Conservation (phyloP, 2,113 vertebrate species). For the Percopsis transmontana region DNA sequence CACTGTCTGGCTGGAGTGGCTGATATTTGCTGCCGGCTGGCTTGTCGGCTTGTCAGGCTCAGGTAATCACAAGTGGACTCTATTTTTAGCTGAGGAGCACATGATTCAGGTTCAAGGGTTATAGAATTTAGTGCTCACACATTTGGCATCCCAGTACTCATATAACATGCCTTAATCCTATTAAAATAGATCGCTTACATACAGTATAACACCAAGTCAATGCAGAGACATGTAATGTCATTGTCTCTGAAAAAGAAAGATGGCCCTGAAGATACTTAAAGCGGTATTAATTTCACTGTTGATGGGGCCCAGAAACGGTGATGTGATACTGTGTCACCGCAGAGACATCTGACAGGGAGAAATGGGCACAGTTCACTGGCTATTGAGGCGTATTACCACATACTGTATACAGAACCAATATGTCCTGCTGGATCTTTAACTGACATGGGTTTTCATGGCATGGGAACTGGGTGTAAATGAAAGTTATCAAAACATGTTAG, state of each 20-base stretch:
- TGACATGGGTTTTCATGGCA: background rate
- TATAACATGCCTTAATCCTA: conserved; percentile 66
- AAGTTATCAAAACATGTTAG: background rate
- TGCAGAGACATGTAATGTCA: conserved; percentile 68
- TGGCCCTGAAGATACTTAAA: conserved; percentile 68
- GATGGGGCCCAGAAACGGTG: conserved; percentile 53
- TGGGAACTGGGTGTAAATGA: background rate
- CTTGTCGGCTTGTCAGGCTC: background rate
- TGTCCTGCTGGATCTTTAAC: conserved; percentile 25
- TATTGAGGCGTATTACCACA: conserved; percentile 50
- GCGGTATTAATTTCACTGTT: conserved; percentile 70
- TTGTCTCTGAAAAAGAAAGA: conserved; percentile 65
- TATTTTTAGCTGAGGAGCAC: conserved; percentile 19
- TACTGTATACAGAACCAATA: conserved; percentile 55
- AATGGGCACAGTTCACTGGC: conserved; percentile 61
- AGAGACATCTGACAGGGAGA: conserved; percentile 62
- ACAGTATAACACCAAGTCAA: conserved; percentile 63
- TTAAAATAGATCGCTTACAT: conserved; percentile 74
- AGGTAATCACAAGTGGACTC: conserved; percentile 11
- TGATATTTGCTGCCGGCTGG: background rate
- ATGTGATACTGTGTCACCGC: conserved; percentile 57
- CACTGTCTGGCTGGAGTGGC: conserved; percentile 4
- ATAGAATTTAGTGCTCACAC: conserved; percentile 36
- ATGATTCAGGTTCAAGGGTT: conserved; percentile 26
- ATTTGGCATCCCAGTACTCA: background rate